Evolutionary conservation across 2,888 invertebrate genomes (phyloP).

Genomic region (Orthosia gothica): DNA sequence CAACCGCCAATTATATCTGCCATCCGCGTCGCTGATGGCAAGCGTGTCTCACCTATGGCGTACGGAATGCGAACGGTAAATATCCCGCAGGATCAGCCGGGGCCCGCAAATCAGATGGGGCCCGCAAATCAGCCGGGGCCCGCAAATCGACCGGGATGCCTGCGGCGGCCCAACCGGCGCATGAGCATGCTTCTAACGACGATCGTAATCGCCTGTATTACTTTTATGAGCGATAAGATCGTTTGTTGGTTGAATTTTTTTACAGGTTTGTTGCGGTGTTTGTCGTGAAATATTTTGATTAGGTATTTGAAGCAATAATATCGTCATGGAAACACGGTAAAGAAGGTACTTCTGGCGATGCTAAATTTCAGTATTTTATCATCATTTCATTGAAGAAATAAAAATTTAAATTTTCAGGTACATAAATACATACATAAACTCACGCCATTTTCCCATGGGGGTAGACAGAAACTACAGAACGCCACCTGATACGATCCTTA

Average conservation of each 20-base stretch:
- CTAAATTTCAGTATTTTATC: background rate
- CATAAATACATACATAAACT: too few relatives aligned
- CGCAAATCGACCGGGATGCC: conserved; percentile 63
- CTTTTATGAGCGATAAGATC: conserved; percentile 69
- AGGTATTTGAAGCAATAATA: background rate
- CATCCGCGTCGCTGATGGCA: conserved; percentile 39
- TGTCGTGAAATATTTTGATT: conserved; percentile 25
- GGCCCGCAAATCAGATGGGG: conserved; percentile 41
- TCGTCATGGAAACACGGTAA: background rate
- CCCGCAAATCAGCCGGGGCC: conserved; percentile 57
- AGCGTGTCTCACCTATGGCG: conserved; percentile 45
- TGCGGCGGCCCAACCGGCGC: conserved; percentile 58
- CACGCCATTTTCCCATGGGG: too few relatives aligned
- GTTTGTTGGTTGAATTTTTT: conserved; percentile 53
- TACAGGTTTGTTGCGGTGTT: conserved; percentile 32
- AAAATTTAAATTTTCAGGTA: too few relatives aligned
- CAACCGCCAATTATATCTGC: conserved; percentile 55
- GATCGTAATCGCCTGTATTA: conserved; percentile 71
- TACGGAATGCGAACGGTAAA: conserved; percentile 72
- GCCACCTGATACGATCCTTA: too few relatives aligned
- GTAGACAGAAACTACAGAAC: too few relatives aligned
- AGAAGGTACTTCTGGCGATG: too few relatives aligned
- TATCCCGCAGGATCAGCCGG: conserved; percentile 70
- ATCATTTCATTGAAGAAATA: background rate
- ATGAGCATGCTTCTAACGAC: conserved; percentile 69